Conservation (phyloP, 2,797 vertebrate species). For the Enteromius argenteus region DNA sequence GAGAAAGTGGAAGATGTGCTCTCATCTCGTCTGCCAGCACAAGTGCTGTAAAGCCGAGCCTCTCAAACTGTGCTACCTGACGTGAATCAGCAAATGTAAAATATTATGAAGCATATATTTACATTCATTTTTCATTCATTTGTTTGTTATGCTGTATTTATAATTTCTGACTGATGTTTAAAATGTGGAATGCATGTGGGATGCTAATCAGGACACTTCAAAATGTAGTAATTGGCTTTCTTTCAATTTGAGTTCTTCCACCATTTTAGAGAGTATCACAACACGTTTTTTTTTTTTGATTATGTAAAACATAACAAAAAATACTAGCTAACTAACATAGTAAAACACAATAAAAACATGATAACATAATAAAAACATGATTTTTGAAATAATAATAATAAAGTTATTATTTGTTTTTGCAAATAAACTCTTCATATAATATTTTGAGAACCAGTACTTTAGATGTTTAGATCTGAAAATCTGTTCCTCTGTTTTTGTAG, state of each 20-base stretch:
- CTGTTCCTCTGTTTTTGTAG: neutral
- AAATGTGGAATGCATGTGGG: neutral
- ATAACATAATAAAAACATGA: too few relatives aligned
- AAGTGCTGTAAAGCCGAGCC: neutral
- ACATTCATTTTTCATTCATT: neutral
- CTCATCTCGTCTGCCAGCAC: conserved; percentile 42
- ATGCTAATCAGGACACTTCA: neutral
- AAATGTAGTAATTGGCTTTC: neutral
- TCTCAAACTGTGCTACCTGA: conserved; percentile 8
- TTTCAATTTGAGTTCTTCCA: neutral
- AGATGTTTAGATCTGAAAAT: neutral
- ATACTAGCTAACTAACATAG: too few relatives aligned
- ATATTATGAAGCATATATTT: neutral
- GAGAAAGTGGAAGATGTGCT: conserved; percentile 43
- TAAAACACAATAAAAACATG: too few relatives aligned
- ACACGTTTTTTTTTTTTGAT: too few relatives aligned
- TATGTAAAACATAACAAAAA: too few relatives aligned
- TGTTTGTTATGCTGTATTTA: neutral
- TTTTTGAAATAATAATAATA: too few relatives aligned
- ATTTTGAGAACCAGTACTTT: neutral
- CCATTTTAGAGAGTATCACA: too few relatives aligned
- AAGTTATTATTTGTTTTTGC: too few relatives aligned
- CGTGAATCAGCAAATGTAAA: neutral
- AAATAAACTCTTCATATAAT: too few relatives aligned
- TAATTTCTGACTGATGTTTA: neutral